Conservation (phyloP, 2,113 vertebrate genomes). For the Ailurus styani region DNA sequence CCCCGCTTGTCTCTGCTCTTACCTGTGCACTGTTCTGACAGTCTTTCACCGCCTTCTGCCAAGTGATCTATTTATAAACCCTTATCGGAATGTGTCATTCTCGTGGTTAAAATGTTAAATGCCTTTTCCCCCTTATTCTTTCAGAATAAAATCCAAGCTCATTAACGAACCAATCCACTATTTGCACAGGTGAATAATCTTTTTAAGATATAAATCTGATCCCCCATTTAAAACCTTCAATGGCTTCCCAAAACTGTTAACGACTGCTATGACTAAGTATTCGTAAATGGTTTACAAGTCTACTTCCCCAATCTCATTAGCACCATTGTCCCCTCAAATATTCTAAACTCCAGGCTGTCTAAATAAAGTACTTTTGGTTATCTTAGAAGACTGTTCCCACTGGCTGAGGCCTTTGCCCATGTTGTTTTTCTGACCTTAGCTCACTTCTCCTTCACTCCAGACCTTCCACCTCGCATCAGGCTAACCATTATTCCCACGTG, state of each 20-base stretch:
- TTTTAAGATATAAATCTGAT: neutral
- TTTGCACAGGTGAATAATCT: neutral
- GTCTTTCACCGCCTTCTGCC: neutral
- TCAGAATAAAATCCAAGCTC: constrained; percentile 19
- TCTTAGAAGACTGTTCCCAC: neutral
- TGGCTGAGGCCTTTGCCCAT: neutral
- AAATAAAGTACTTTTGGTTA: neutral
- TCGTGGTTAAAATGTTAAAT: neutral
- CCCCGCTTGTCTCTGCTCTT: neutral
- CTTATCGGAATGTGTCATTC: neutral
- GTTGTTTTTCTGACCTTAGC: neutral
- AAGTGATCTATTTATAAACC: neutral
- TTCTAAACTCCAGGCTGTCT: neutral
- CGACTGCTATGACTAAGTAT: neutral
- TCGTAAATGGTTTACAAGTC: neutral
- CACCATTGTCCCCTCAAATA: neutral
- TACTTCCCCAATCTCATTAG: neutral
- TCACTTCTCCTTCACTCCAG: neutral
- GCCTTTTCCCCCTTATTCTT: neutral
- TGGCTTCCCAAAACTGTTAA: neutral
- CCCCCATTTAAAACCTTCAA: neutral
- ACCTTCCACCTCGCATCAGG: neutral
- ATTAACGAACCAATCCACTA: neutral
- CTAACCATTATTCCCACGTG: neutral
- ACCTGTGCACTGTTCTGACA: neutral